A percentile compares a stretch with the other conserved stretches of the same genome.
Conservation (phyloP, 2,113 vertebrate species). For the Hypocryptadius cinnamomeus region DNA sequence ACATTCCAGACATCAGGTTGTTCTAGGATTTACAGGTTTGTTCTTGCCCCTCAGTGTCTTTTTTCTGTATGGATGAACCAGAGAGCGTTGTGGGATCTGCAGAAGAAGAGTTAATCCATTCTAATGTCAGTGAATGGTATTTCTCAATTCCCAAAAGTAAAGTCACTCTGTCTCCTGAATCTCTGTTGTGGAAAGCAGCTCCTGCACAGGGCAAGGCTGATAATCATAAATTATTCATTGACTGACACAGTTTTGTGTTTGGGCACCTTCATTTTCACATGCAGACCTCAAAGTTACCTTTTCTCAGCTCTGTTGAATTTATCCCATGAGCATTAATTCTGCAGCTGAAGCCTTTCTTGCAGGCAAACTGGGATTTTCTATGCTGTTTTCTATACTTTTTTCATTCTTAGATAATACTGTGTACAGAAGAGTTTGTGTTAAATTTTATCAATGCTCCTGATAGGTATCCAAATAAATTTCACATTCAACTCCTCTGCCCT, state of each 20-base stretch:
- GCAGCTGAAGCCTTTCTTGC: constrained; percentile 53
- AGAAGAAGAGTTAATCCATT: constrained; percentile 18
- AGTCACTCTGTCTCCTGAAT: constrained; percentile 56
- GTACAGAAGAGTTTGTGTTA: background rate
- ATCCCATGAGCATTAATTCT: constrained; percentile 53
- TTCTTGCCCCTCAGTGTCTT: background rate
- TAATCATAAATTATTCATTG: constrained; percentile 51
- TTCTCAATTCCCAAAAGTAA: constrained; percentile 63
- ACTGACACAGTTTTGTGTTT: constrained; percentile 65
- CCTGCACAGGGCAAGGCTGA: constrained; percentile 24
- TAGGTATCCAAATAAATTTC: background rate
- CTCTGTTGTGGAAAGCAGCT: constrained; percentile 60
- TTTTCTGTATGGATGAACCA: constrained; percentile 30
- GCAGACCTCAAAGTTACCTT: constrained; percentile 54
- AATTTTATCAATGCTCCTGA: background rate
- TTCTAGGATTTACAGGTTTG: background rate
- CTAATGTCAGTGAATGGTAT: constrained; percentile 62
- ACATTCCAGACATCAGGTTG: background rate
- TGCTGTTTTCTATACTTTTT: background rate
- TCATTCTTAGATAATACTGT: background rate
- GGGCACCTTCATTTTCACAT: constrained; percentile 63
- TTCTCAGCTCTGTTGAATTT: constrained; percentile 54
- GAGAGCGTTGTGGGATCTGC: background rate
- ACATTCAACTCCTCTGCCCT: background rate
- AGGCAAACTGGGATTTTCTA: constrained; percentile 10